Evolutionary conservation across 2,888 invertebrate species (phyloP).

Genomic region (Lepidonotus clava): DNA sequence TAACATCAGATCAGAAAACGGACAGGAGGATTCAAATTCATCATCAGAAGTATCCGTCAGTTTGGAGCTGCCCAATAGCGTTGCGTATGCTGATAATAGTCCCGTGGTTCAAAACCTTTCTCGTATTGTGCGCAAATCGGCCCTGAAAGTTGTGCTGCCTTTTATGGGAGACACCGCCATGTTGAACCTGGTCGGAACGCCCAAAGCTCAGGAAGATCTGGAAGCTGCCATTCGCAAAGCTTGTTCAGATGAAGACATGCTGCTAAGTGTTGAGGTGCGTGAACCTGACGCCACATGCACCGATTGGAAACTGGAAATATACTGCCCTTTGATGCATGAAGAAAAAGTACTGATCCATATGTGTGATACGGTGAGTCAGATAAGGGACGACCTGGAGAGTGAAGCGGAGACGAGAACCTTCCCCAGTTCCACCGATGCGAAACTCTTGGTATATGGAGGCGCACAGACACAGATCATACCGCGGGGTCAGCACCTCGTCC

Average conservation of each 20-base stretch:
- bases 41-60: not conserved
- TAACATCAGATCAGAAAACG: not conserved
- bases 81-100: not conserved
- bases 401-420: not conserved
- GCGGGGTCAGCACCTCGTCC: not conserved
- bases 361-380: not conserved
- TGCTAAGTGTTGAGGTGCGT: not conserved
- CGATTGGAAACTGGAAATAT: constrained; percentile 5
- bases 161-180: not conserved
- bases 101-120: not conserved
- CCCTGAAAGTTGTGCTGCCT: not conserved
- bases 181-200: not conserved
- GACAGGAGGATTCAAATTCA: not conserved
- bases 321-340: constrained; percentile 16
- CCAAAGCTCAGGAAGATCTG: not conserved
- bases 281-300: not conserved
- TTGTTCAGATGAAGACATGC: constrained; percentile 11
- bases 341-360: not conserved
- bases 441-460: not conserved
- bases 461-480: not conserved
- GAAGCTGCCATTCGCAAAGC: not conserved
- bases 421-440: not conserved
- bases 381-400: constrained; percentile 6
- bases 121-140: not conserved
- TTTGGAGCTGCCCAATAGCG: not conserved